phyloP scores from a whole-genome alignment of 2,888 invertebrate species.

The Ophraella communa region DNA sequence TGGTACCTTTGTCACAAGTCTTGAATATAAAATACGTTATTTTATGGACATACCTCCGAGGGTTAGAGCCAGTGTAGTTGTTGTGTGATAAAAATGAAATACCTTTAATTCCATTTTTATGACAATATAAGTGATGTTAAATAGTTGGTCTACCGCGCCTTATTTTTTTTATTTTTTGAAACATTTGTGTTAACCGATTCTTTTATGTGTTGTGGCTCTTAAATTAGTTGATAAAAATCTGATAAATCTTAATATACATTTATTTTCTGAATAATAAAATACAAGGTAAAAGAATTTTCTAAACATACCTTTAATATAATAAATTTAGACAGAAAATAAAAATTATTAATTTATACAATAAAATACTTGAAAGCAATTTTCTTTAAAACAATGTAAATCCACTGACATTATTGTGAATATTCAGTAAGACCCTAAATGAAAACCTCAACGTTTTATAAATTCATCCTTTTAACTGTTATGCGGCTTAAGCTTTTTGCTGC shows the following conservation, averaged over 20 bases:
- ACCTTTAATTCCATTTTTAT: slow-evolving; percentile 25
- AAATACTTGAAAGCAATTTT: too few species aligned
- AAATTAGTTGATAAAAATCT: slow-evolving; percentile 9
- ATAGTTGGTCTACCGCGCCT: slow-evolving; percentile 21
- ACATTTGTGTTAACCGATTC: slow-evolving; percentile 7
- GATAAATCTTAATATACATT: not conserved
- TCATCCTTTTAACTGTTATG: not conserved
- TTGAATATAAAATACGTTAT: slow-evolving; percentile 23
- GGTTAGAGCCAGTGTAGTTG: slow-evolving; percentile 14
- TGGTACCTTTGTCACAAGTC: slow-evolving; percentile 13
- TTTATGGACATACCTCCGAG: slow-evolving; percentile 24
- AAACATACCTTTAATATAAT: too few species aligned
- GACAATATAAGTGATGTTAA: slow-evolving; percentile 26
- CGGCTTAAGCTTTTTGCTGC: not conserved
- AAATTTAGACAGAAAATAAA: not conserved
- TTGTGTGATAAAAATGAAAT: slow-evolving; percentile 20
- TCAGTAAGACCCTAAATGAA: not conserved
- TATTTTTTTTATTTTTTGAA: slow-evolving; percentile 12
- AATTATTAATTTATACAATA: too few species aligned
- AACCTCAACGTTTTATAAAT: not conserved
- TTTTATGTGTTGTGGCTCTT: not conserved
- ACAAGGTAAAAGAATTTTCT: too few species aligned
- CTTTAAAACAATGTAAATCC: not conserved
- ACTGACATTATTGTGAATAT: not conserved
- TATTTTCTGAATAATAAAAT: not conserved